These are phyloP conservation scores for Zaprionus ornatus DNA, from an alignment of 1,140 invertebrate genomes.

Conservation along the genomic window DNA sequence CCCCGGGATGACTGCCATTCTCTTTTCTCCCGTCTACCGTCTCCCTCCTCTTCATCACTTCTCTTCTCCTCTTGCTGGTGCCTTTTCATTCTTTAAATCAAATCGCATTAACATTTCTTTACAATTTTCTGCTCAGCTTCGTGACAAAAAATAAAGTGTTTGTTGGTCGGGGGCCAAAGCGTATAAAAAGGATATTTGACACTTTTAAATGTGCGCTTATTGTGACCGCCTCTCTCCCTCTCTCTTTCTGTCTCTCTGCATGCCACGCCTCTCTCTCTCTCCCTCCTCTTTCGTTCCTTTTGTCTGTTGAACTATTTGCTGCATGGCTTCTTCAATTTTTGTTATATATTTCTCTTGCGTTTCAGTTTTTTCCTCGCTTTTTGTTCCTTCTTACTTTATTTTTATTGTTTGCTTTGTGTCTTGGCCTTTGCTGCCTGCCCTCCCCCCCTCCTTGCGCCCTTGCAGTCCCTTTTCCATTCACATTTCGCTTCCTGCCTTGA, in stretches of 20 bases:
- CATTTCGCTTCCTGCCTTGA: conserved; percentile 49
- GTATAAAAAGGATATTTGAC: conserved; percentile 82
- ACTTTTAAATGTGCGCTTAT: conserved; percentile 83
- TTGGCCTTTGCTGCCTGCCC: conserved; percentile 66
- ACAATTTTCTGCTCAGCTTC: conserved; percentile 77
- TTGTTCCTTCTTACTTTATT: conserved; percentile 29
- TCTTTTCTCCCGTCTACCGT: not conserved
- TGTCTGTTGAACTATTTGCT: conserved; percentile 77
- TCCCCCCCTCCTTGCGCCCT: not conserved
- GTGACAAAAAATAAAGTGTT: conserved; percentile 81
- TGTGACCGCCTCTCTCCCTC: conserved; percentile 53
- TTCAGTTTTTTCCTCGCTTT: conserved; percentile 35
- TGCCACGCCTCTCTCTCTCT: not conserved
- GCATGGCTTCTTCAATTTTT: conserved; percentile 75
- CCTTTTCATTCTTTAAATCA: conserved; percentile 77
- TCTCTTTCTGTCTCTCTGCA: not conserved
- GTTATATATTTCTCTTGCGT: conserved; percentile 76
- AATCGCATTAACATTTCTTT: conserved; percentile 83
- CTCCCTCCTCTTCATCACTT: too few species aligned
- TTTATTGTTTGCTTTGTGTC: conserved; percentile 79
- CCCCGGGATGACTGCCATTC: conserved; percentile 35
- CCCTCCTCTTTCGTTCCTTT: conserved; percentile 37
- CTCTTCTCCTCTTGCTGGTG: conserved; percentile 1
- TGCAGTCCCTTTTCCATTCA: conserved; percentile 16
- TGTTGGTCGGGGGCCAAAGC: conserved; percentile 72